Percentiles rank a stretch among this genome's conserved stretches.
Evolutionary conservation across 2,113 vertebrate species (phyloP).

Genomic region (Sitta europaea): DNA sequence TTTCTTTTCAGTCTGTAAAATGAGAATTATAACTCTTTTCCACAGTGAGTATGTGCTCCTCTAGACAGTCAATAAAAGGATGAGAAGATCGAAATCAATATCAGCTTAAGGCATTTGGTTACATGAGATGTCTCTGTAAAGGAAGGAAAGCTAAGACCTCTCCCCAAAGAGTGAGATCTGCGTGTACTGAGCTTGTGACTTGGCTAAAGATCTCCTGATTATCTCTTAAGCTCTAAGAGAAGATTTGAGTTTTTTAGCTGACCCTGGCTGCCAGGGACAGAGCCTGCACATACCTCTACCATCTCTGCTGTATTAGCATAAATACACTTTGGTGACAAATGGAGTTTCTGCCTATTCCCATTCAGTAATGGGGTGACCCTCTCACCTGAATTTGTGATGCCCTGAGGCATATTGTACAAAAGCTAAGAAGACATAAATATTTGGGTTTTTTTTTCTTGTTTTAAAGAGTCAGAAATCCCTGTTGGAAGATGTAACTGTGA

Average conservation of each 20-base stretch:
- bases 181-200: neutral
- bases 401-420: neutral
- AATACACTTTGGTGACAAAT: neutral
- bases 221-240: neutral
- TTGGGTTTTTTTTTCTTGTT: neutral
- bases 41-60: neutral
- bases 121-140: neutral
- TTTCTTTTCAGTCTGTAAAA: constrained; percentile 13
- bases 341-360: neutral
- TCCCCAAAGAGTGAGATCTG: neutral
- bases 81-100: constrained; percentile 31
- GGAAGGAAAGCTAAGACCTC: neutral
- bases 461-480: neutral
- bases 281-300: neutral
- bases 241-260: neutral
- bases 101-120: neutral
- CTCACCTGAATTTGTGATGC: neutral
- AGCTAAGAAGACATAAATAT: neutral
- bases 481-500: neutral
- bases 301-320: neutral
- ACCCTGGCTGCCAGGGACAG: neutral
- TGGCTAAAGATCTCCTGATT: neutral
- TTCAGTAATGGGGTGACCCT: neutral
- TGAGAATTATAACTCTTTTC: neutral
- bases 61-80: constrained; percentile 3